Conservation (phyloP, 2,888 invertebrate genomes). For the Nemotelus nigrinus region DNA sequence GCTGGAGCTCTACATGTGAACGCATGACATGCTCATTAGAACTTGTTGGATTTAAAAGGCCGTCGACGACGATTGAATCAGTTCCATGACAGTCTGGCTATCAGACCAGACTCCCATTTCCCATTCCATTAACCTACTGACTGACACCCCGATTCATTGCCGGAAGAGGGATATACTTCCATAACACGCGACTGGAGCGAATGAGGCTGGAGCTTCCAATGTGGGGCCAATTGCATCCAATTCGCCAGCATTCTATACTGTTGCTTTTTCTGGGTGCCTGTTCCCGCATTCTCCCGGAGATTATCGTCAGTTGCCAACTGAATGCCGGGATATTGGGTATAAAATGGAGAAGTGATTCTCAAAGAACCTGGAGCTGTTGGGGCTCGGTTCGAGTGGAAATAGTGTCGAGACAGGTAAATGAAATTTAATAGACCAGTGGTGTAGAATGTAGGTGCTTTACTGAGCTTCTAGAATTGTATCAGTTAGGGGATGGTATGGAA, state of each 20-base stretch:
- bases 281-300: not conserved
- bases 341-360: too few relatives aligned
- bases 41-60: conserved; percentile 6
- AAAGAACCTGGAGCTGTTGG: not conserved
- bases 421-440: not conserved
- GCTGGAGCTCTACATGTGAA: too few relatives aligned
- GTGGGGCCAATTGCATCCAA: not conserved
- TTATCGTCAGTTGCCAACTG: conserved; percentile 18
- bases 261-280: conserved; percentile 28
- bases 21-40: not conserved
- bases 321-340: too few relatives aligned
- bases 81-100: not conserved
- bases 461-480: too few relatives aligned
- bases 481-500: not conserved
- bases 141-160: not conserved
- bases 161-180: not conserved
- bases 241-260: not conserved
- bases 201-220: not conserved
- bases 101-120: not conserved
- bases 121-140: conserved; percentile 10
- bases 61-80: not conserved
- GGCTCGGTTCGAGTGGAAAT: not conserved
- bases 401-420: not conserved
- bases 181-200: not conserved
- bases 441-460: not conserved